Conservation (phyloP, 2,888 invertebrate species). For the Pollenia griseotomentosa region DNA sequence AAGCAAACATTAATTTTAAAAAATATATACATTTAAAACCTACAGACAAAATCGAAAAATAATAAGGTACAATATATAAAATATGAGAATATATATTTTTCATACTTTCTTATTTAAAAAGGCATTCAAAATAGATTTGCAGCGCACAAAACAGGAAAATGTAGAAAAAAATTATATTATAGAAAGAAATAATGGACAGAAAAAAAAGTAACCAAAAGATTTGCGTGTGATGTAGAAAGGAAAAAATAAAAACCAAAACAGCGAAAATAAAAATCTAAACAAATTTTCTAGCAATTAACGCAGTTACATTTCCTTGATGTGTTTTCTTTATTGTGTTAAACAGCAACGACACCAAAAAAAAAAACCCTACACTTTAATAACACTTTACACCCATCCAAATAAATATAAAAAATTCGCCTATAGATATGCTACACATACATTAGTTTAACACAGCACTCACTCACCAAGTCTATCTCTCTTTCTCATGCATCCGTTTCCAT, state of each 20-base stretch:
- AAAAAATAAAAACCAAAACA: neutral
- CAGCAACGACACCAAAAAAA: constrained; percentile 2
- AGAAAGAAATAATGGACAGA: neutral
- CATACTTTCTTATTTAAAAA: too few relatives aligned
- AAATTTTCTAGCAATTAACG: constrained; percentile 68
- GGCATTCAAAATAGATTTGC: too few relatives aligned
- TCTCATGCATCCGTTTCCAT: neutral
- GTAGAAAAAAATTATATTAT: too few relatives aligned
- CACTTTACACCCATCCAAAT: neutral
- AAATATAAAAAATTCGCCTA: neutral
- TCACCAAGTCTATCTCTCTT: neutral
- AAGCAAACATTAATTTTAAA: neutral
- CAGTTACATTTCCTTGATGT: constrained; percentile 56
- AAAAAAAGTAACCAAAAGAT: constrained; percentile 7
- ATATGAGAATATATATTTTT: too few relatives aligned
- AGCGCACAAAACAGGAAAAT: too few relatives aligned
- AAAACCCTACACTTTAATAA: neutral
- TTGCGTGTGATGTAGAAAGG: neutral
- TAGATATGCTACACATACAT: neutral
- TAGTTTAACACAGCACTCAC: neutral
- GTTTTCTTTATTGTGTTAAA: constrained; percentile 33
- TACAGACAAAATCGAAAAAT: neutral
- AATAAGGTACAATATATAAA: too few relatives aligned
- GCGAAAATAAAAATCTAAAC: constrained; percentile 25
- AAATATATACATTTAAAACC: neutral